These are phyloP conservation scores for Mirounga angustirostris DNA, from an alignment of 2,113 vertebrate species.

Conservation along the genomic window DNA sequence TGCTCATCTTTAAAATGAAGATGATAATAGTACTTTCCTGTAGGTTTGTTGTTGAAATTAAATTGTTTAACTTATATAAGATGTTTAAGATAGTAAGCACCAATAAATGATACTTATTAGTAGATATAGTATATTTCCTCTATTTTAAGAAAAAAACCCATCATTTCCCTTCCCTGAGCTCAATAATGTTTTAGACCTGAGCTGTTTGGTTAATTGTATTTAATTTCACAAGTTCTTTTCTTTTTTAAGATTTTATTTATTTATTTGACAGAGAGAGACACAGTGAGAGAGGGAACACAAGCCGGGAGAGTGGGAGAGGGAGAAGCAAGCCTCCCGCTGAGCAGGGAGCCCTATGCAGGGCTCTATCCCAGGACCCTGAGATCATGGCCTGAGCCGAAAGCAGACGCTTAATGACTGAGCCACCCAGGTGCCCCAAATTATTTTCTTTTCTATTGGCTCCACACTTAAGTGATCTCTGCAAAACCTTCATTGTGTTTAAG, in stretches of 20 bases:
- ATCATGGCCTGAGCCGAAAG: too few species aligned
- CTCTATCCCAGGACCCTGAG: too few species aligned
- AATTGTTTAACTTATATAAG: neutral
- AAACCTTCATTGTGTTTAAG: constrained; percentile 10
- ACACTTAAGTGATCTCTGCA: neutral
- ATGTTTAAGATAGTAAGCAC: neutral
- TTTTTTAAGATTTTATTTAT: neutral
- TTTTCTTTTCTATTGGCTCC: neutral
- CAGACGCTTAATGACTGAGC: too few species aligned
- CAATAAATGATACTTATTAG: neutral
- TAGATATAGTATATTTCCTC: neutral
- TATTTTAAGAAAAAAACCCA: neutral
- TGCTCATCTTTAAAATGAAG: neutral
- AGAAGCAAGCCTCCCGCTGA: too few species aligned
- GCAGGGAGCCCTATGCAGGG: too few species aligned
- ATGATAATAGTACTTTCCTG: neutral
- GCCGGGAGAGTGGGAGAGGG: too few species aligned
- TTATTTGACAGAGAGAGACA: too few species aligned
- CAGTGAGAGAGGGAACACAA: too few species aligned
- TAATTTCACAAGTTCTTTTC: neutral
- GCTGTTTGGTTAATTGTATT: constrained; percentile 33
- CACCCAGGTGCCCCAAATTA: neutral
- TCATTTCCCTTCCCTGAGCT: neutral
- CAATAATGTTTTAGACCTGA: neutral
- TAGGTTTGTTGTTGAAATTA: neutral